A percentile compares a stretch with the other conserved stretches of the same genome.
Conservation (phyloP, 1,140 invertebrate genomes). For the Campodea augens region DNA sequence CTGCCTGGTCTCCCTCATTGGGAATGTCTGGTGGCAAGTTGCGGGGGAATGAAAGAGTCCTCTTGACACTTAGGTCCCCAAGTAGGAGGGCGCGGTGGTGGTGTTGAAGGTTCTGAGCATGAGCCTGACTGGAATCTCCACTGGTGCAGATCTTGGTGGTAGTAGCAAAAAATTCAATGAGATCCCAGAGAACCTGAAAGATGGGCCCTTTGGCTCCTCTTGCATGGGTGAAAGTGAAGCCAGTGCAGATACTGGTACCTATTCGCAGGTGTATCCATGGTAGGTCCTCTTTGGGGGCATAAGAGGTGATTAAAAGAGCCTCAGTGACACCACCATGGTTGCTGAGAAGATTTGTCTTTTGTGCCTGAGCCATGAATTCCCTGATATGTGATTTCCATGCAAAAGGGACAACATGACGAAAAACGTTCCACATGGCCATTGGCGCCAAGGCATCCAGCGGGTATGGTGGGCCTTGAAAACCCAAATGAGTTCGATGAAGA, state of each 20-base stretch:
- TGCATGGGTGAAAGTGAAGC: conserved; percentile 44
- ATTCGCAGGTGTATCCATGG: conserved; percentile 42
- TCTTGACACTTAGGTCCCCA: no score
- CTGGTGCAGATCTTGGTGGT: conserved; percentile 41
- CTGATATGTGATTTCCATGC: conserved; percentile 51
- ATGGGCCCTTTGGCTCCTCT: conserved; percentile 44
- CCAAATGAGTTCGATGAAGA: conserved; percentile 44
- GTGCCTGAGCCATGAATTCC: conserved; percentile 48
- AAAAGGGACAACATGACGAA: conserved; percentile 46
- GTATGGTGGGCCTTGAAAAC: conserved; percentile 61
- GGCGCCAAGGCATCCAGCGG: conserved; percentile 42
- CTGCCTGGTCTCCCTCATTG: no score
- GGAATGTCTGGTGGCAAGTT: no score
- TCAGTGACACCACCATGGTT: conserved; percentile 47
- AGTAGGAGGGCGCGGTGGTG: conserved; percentile 29
- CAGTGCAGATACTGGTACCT: conserved; percentile 51
- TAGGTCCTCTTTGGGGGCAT: conserved; percentile 35
- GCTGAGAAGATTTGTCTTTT: conserved; percentile 62
- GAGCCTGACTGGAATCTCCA: conserved; percentile 28
- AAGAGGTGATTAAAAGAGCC: conserved; percentile 42
- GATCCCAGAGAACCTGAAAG: conserved; percentile 41
- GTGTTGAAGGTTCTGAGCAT: no score
- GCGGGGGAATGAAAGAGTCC: no score
- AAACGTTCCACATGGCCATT: conserved; percentile 47
- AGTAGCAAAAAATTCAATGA: conserved; percentile 74